Conservation (phyloP, 2,113 vertebrate genomes). For the Tringa solitaria region DNA sequence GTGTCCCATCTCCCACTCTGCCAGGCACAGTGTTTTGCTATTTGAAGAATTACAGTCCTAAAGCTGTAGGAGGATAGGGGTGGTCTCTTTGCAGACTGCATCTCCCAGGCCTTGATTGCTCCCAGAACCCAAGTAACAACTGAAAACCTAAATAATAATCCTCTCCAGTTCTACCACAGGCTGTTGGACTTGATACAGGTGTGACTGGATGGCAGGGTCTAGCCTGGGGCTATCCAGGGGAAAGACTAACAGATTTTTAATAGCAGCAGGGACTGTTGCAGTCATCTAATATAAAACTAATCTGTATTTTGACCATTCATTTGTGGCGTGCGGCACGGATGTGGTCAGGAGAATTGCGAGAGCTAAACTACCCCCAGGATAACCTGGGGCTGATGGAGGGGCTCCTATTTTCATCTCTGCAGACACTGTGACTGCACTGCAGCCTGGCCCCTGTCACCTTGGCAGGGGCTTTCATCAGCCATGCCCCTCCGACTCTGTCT, state of each 20-base stretch:
- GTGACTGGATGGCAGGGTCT: neutral
- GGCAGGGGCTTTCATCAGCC: neutral
- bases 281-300: neutral
- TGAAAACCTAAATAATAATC: neutral
- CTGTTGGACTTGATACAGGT: neutral
- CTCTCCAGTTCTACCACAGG: neutral
- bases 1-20: neutral
- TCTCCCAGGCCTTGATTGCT: neutral
- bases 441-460: slow-evolving; percentile 6
- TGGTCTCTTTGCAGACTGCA: neutral
- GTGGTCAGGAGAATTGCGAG: neutral
- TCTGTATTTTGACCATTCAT: neutral
- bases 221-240: neutral
- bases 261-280: neutral
- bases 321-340: neutral
- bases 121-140: neutral
- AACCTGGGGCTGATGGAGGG: neutral
- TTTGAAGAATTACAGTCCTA: neutral
- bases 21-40: neutral
- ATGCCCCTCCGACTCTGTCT: neutral
- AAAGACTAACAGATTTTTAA: neutral
- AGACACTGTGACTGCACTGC: neutral
- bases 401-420: neutral
- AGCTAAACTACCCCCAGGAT: neutral
- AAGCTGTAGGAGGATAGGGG: neutral